Evolutionary conservation across 2,113 vertebrate genomes (phyloP), one percentile per base, ranked within the genome.

Genomic region (Panthera uncia): DNA sequence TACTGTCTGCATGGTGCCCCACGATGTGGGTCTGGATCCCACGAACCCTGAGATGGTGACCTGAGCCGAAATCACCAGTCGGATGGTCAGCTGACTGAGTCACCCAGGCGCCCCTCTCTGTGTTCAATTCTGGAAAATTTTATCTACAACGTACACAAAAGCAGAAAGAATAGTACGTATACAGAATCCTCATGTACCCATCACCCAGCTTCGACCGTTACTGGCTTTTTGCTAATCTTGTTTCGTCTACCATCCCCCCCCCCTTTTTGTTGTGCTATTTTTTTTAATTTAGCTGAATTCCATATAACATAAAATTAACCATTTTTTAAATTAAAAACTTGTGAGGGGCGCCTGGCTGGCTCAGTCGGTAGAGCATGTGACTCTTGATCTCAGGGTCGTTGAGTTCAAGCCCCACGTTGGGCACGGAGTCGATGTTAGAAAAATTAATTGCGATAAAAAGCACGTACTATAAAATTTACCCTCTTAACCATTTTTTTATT

Each of bases 61-160:
- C 38, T 27, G 25, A 76, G 38, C 38, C 7, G 7, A 76, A 76
- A 76, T 76, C 38, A 15, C 27, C 21, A 36, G 73, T 45, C 6
- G 3, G 68, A 41, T 45, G 73, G 23, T 76, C 45, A 27, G 45
- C 3, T 13, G 13, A 45, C 38, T 45, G 73, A 76, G 73, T 7
- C 38, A 45, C 73, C 38, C 38, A 45, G 13, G 73, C 23, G 3
- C 25, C 38, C 73, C 25, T 45, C 38, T 45, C 73, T 45, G 15
- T 45, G 79, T 94, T 96, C 68, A 7, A 89, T 74, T 79, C 69
- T 38, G 38, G 65, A 91, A 85, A 74, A 76, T 81, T 92, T 80
- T 41, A 81, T 85, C n/a, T 52, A 23, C 29, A 55, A 38, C 25
- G 36, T 63, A 68, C 12, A 61, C 45, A 94, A 83, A 92, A 69